Evolutionary conservation across 2,888 invertebrate species (phyloP).

Genomic region (Heterodera filipjevi): DNA sequence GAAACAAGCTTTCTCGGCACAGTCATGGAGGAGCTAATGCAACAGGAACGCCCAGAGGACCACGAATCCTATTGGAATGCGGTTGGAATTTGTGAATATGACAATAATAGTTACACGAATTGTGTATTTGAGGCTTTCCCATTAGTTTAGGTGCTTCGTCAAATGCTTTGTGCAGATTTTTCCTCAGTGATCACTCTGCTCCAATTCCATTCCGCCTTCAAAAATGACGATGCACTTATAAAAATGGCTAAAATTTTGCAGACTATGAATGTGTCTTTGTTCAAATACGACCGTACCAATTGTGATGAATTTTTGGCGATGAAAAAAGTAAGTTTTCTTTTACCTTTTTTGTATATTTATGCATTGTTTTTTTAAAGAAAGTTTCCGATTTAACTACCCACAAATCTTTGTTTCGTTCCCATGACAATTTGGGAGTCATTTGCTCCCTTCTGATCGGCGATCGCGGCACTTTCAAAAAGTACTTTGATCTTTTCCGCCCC

Average conservation of each 20-base stretch:
- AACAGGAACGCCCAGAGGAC: conserved; percentile 23
- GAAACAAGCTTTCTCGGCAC: conserved; percentile 24
- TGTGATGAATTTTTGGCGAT: conserved; percentile 29
- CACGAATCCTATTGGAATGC: conserved; percentile 34
- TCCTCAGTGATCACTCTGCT: conserved; percentile 29
- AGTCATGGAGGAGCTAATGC: conserved; percentile 29
- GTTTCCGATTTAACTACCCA: conserved; percentile 19
- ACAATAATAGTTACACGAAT: neutral
- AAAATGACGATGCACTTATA: conserved; percentile 27
- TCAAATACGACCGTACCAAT: conserved; percentile 24
- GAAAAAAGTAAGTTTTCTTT: conserved; percentile 22
- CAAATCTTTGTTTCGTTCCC: conserved; percentile 8
- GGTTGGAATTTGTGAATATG: conserved; percentile 5
- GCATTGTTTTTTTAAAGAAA: conserved; percentile 20
- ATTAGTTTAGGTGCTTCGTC: conserved; percentile 32
- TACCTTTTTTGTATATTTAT: neutral
- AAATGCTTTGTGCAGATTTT: conserved; percentile 31
- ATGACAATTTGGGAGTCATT: conserved; percentile 30
- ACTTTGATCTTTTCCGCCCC: conserved; percentile 27
- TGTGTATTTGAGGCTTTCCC: too few species aligned
- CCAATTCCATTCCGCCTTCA: conserved; percentile 32
- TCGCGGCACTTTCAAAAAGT: conserved; percentile 33
- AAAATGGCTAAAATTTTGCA: conserved; percentile 27
- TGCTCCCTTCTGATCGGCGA: conserved; percentile 36
- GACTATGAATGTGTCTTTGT: conserved; percentile 18